phyloP scores from a whole-genome alignment of 1,140 invertebrate species.

The Bombus impatiens region DNA sequence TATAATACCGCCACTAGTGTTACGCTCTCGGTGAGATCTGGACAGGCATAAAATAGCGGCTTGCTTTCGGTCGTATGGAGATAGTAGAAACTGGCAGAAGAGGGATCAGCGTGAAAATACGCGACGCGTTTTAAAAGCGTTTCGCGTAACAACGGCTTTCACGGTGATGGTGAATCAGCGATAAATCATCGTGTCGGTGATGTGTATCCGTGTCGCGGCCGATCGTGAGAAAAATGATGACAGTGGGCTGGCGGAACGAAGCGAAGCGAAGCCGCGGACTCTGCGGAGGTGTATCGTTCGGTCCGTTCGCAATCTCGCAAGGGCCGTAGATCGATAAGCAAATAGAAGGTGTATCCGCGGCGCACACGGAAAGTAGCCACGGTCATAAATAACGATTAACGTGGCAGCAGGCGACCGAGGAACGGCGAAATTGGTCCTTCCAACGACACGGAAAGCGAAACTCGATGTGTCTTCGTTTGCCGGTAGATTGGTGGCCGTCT shows the following conservation, averaged over 20 bases:
- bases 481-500: conserved; percentile 59
- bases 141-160: conserved; percentile 1
- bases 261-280: not conserved
- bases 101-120: not conserved
- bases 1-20: not conserved
- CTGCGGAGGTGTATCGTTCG: conserved; percentile 3
- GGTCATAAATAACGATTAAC: conserved; percentile 69
- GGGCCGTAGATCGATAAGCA: conserved; percentile 50
- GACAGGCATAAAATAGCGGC: not conserved
- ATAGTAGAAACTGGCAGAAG: not conserved
- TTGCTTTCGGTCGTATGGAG: not conserved
- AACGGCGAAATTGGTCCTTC: conserved; percentile 68
- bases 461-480: conserved; percentile 69
- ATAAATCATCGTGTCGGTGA: conserved; percentile 30
- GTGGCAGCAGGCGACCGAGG: conserved; percentile 62
- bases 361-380: conserved; percentile 24
- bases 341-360: conserved; percentile 37
- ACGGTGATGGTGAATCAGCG: not conserved
- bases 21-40: not conserved
- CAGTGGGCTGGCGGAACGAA: not conserved
- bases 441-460: conserved; percentile 58
- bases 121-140: not conserved
- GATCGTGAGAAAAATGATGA: conserved; percentile 31
- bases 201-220: not conserved
- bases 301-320: conserved; percentile 22